A percentile compares a stretch with the other conserved stretches of the same genome.
phyloP scores from a whole-genome alignment of 2,888 invertebrate species.

The Mimachlamys varia region DNA sequence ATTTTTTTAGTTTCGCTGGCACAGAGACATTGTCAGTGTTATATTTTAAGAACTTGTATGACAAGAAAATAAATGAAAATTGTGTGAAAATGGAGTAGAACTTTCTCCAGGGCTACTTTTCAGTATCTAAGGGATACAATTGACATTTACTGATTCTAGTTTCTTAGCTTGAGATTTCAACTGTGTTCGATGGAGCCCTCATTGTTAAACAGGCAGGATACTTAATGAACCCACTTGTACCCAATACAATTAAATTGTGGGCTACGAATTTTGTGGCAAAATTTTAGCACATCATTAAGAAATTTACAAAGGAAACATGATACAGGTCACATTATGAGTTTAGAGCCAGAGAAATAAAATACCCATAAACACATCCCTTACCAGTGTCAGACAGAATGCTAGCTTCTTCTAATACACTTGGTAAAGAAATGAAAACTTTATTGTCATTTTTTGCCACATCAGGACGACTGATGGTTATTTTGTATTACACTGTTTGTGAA shows the following conservation, averaged over 20 bases:
- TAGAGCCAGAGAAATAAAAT: neutral
- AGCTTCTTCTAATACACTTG: neutral
- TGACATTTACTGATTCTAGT: neutral
- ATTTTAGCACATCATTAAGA: slow-evolving; percentile 3
- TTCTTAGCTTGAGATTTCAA: neutral
- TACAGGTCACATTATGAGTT: neutral
- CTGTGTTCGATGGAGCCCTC: neutral
- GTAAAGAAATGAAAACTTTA: neutral
- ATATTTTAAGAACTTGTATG: too few relatives aligned
- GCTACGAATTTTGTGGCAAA: neutral
- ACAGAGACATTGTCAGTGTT: too few relatives aligned
- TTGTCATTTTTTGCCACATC: neutral
- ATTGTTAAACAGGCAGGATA: neutral
- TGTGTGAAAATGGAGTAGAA: too few relatives aligned
- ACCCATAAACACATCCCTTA: neutral
- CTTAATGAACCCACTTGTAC: neutral
- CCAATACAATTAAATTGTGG: neutral
- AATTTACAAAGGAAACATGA: neutral
- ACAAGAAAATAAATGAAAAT: too few relatives aligned
- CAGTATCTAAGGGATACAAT: neutral
- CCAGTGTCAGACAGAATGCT: neutral
- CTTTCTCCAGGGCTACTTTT: neutral
- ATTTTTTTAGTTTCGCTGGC: too few relatives aligned
- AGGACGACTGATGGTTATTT: neutral
- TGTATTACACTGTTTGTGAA: neutral